Evolutionary conservation across 2,888 invertebrate species (phyloP).

Genomic region (Eurytoma californica): DNA sequence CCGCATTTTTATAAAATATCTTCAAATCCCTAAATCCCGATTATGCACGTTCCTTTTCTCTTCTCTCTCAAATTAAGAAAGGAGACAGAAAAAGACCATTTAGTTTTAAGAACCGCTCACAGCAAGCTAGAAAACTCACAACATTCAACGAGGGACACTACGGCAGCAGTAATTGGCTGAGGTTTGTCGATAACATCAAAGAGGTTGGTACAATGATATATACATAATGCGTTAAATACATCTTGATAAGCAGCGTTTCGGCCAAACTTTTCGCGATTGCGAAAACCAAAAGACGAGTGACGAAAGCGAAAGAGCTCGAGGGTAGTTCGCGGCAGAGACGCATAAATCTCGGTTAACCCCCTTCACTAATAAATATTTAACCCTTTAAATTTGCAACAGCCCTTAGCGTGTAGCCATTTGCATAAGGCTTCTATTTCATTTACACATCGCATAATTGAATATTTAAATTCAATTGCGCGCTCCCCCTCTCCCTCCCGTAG

Average conservation of each 20-base stretch:
- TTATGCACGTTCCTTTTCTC: slow-evolving; percentile 42
- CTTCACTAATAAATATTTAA: slow-evolving; percentile 75
- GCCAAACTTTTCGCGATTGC: slow-evolving; percentile 35
- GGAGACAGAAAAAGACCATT: not conserved
- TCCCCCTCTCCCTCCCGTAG: slow-evolving; percentile 70
- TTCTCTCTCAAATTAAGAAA: slow-evolving; percentile 28
- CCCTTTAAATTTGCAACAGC: slow-evolving; percentile 76
- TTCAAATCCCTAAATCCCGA: slow-evolving; percentile 37
- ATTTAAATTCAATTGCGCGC: slow-evolving; percentile 76
- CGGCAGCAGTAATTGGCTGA: not conserved
- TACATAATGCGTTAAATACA: not conserved
- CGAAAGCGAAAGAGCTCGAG: slow-evolving; percentile 32
- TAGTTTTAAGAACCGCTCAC: too few species aligned
- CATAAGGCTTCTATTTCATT: slow-evolving; percentile 78
- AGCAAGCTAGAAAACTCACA: too few species aligned
- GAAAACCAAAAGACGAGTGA: slow-evolving; percentile 17
- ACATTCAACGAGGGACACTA: too few species aligned
- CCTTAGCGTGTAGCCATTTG: slow-evolving; percentile 76
- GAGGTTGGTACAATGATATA: slow-evolving; percentile 42
- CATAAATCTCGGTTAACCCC: slow-evolving; percentile 74
- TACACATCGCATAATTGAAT: slow-evolving; percentile 77
- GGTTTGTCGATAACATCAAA: slow-evolving; percentile 39
- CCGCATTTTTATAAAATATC: slow-evolving; percentile 15
- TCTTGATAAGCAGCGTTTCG: not conserved
- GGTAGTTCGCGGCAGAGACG: slow-evolving; percentile 52